Evolutionary conservation across 2,888 invertebrate genomes (phyloP).

Genomic region (Apamea monoglypha): DNA sequence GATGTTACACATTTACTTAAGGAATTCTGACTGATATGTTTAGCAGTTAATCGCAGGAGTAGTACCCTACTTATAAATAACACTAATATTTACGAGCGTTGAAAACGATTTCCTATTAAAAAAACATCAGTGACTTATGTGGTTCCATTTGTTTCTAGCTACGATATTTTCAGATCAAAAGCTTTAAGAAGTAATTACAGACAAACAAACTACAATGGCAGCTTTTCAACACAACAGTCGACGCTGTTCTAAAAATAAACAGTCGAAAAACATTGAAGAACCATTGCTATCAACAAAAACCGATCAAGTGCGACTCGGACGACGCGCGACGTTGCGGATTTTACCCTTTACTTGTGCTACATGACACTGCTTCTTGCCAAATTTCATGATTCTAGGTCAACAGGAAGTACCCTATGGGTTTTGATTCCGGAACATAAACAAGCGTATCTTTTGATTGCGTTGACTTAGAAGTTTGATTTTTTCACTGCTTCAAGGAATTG

Average conservation of each 20-base stretch:
- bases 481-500: too few relatives aligned
- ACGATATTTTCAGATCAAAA: neutral
- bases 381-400: too few relatives aligned
- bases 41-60: constrained; percentile 32
- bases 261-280: constrained; percentile 6
- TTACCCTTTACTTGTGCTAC: too few relatives aligned
- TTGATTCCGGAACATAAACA: too few relatives aligned
- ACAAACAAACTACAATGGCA: neutral
- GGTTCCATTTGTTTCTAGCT: constrained; percentile 20
- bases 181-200: neutral
- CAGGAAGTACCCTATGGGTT: too few relatives aligned
- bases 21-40: constrained; percentile 35
- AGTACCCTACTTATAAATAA: too few relatives aligned
- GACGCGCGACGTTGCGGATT: too few relatives aligned
- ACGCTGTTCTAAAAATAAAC: neutral
- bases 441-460: too few relatives aligned
- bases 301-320: too few relatives aligned
- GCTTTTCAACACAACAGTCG: neutral
- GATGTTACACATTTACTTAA: constrained; percentile 33
- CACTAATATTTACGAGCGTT: constrained; percentile 28
- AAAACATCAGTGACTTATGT: neutral
- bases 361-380: too few relatives aligned
- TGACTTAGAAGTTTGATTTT: too few relatives aligned
- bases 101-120: constrained; percentile 11
- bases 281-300: neutral